Percentiles rank a stretch among this genome's conserved stretches.
phyloP scores from a whole-genome alignment of 2,113 vertebrate species.

The Perca fluviatilis region DNA sequence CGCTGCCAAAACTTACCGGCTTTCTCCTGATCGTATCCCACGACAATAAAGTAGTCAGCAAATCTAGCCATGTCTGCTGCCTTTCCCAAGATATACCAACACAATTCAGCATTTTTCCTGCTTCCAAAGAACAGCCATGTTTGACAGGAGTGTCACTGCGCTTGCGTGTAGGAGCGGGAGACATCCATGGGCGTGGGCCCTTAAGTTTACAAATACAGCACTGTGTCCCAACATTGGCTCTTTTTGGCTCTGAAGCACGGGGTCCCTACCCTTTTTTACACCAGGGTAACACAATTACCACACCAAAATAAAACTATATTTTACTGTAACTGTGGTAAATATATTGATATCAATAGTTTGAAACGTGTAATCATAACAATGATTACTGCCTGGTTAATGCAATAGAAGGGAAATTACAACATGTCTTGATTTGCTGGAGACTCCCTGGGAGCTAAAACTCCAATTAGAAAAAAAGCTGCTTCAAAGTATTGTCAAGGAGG shows the following conservation, averaged over 20 bases:
- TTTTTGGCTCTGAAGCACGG: constrained; percentile 24
- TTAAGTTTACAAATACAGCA: constrained; percentile 71
- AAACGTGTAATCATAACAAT: background rate
- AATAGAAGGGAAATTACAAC: background rate
- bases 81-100: constrained; percentile 81
- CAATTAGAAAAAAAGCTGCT: background rate
- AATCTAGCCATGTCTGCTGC: constrained; percentile 92
- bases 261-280: background rate
- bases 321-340: background rate
- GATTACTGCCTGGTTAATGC: background rate
- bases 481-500: too few species aligned
- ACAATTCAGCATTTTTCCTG: constrained; percentile 94
- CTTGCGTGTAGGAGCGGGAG: constrained; percentile 84
- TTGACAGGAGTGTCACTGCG: constrained; percentile 90
- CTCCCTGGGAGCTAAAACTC: background rate
- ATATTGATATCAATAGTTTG: background rate
- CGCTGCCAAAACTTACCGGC: constrained; percentile 86
- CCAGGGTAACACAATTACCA: background rate
- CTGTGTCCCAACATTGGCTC: constrained; percentile 46
- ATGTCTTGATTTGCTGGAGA: background rate
- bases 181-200: constrained; percentile 86
- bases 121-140: constrained; percentile 93
- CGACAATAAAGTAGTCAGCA: constrained; percentile 96
- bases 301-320: background rate
- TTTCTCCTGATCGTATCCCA: constrained; percentile 96